Conservation (phyloP, 2,113 vertebrate species). For the Benthochromis sp. region DNA sequence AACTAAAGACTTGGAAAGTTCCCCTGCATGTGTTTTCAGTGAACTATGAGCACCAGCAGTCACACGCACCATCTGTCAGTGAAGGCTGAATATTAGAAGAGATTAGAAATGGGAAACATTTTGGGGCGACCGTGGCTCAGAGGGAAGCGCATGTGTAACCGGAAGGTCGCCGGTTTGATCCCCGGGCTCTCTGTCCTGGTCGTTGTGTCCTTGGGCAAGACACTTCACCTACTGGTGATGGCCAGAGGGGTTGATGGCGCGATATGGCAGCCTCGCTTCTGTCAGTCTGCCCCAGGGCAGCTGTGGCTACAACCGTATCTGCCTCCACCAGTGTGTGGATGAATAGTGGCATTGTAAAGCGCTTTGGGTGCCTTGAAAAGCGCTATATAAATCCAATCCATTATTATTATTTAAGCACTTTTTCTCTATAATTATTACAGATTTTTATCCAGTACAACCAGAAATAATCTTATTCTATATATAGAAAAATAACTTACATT, state of each 20-base stretch:
- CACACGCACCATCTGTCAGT: fast-evolving
- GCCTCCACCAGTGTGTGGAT: too few relatives aligned
- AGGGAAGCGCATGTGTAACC: too few relatives aligned
- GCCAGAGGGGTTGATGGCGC: too few relatives aligned
- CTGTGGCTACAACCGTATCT: fast-evolving
- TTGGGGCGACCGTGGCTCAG: fast-evolving
- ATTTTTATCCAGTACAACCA: not conserved
- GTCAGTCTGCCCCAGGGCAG: too few relatives aligned
- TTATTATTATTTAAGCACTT: not conserved
- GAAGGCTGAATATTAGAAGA: not conserved
- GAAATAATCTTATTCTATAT: not conserved
- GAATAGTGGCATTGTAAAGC: too few relatives aligned
- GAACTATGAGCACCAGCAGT: fast-evolving
- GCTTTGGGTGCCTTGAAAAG: too few relatives aligned
- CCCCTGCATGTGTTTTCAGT: not conserved
- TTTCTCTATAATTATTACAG: not conserved
- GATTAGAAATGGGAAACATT: not conserved
- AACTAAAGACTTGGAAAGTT: not conserved
- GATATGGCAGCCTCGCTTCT: too few relatives aligned
- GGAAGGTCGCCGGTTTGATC: fast-evolving
- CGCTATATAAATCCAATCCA: too few relatives aligned
- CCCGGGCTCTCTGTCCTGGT: too few relatives aligned
- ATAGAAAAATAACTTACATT: not conserved
- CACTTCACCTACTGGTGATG: fast-evolving
- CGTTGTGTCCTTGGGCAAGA: too few relatives aligned